Evolutionary conservation across 2,113 vertebrate species (phyloP).

Genomic region (Sander vitreus): DNA sequence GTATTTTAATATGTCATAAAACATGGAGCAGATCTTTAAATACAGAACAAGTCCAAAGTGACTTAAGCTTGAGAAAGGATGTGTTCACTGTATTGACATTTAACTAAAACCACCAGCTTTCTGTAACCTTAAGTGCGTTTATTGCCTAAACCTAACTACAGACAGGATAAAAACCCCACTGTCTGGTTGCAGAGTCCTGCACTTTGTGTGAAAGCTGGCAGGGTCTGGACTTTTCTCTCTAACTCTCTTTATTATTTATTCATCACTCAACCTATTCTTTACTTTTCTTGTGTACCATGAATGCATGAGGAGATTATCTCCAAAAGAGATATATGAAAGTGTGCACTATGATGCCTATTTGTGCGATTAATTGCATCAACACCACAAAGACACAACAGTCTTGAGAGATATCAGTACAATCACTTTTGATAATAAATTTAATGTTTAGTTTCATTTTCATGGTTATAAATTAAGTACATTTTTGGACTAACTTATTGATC

Average conservation of each 20-base stretch:
- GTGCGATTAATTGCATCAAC: background rate
- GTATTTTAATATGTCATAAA: background rate
- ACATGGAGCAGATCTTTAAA: background rate
- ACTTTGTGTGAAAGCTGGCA: no score
- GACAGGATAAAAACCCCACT: no score
- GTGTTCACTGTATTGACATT: background rate
- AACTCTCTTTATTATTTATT: background rate
- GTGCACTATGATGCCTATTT: background rate
- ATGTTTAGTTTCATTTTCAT: background rate
- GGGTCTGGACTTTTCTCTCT: background rate
- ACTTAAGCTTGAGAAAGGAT: no score
- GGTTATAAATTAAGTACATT: background rate
- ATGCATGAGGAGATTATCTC: background rate
- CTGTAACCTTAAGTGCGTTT: no score
- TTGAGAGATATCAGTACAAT: background rate
- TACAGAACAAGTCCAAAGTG: background rate
- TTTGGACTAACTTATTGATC: background rate
- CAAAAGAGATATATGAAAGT: background rate
- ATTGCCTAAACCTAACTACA: no score
- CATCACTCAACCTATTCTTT: background rate
- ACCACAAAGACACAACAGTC: background rate
- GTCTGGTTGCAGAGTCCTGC: no score
- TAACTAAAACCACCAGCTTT: background rate
- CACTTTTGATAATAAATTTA: background rate
- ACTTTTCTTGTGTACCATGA: background rate